These are phyloP conservation scores for Syngnathus scovelli DNA, from an alignment of 2,113 vertebrate species.

Conservation along the genomic window DNA sequence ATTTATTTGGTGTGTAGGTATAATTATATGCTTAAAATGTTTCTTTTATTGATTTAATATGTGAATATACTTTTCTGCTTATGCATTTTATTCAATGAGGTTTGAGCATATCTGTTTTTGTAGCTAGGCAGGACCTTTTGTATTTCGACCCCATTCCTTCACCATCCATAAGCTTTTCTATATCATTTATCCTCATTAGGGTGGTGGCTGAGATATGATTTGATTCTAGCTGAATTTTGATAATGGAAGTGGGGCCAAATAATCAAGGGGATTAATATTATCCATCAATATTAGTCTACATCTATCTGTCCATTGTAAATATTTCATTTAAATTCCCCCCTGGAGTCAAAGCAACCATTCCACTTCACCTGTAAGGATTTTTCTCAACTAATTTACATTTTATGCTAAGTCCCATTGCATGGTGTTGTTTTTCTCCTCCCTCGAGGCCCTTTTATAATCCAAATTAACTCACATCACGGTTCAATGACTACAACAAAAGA, in stretches of 20 bases:
- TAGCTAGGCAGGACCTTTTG: too few relatives aligned
- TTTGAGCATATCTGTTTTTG: too few relatives aligned
- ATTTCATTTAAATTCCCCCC: neutral
- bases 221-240: neutral
- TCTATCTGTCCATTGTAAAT: neutral
- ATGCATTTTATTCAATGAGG: too few relatives aligned
- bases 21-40: too few relatives aligned
- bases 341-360: neutral
- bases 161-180: too few relatives aligned
- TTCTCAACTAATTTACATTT: constrained; percentile 6
- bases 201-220: too few relatives aligned
- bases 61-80: too few relatives aligned
- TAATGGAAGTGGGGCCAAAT: neutral
- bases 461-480: constrained; percentile 23
- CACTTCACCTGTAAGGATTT: constrained; percentile 10
- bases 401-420: constrained; percentile 18
- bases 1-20: too few relatives aligned
- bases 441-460: constrained; percentile 28
- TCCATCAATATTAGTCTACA: neutral
- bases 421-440: constrained; percentile 6
- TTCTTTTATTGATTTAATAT: too few relatives aligned
- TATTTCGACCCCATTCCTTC: too few relatives aligned
- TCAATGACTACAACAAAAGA: constrained; percentile 13
- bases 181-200: too few relatives aligned
- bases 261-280: neutral